Base-by-base conservation (phyloP, 2,888 invertebrate species). In the Agrochola circellaris region DNA sequence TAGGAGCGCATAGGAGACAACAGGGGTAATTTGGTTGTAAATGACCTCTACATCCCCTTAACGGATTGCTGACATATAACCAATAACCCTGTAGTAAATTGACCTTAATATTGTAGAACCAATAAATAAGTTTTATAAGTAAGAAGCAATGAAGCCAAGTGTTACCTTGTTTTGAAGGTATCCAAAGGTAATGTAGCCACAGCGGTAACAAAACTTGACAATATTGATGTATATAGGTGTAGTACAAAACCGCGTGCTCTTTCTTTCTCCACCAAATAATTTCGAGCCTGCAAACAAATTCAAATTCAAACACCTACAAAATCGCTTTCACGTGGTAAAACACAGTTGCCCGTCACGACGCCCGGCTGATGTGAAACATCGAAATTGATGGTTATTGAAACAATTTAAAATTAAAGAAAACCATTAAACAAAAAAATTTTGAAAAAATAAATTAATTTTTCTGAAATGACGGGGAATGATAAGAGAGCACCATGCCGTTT, bases 121-220 rank as follows among this genome's bases (percentile, higher is more conserved):
- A 58, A 30, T 30, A 45, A 56, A 45, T 68, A n/a, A 30, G 17
- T 34, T 0, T 72, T 62, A 23, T 45, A 6, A 23, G 4, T 26
- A 17, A n/a, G 15, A 20, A n/a, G 11, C 30, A 58, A 34, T 56
- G 20, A 58, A 15, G 58, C 0, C 6, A 26, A 38, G 13, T 30
- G 11, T 92, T 93, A 98, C 98, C 98, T 98, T 11, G 99, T 99
- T 96, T 99, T 99, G 26, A 99, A 98, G 90, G 99, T 99, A 95
- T 99, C 99, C 30, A 99, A 98, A 0, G 99, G 99, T 98, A 99
- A 98, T 0, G 99, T 99, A 9, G 98, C 98, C 42, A 98, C 97
- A 0, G 99, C 99, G 6, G 99, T 99, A 67, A 99, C 97, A 48
- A 99, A 97, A 65, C 99, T 99, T 78, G 99, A 98, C 86, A 99